Percentiles rank a stretch among this genome's conserved stretches.
These are phyloP conservation scores for Parnassius smintheus DNA, from an alignment of 2,888 invertebrate genomes.

Conservation along the genomic window DNA sequence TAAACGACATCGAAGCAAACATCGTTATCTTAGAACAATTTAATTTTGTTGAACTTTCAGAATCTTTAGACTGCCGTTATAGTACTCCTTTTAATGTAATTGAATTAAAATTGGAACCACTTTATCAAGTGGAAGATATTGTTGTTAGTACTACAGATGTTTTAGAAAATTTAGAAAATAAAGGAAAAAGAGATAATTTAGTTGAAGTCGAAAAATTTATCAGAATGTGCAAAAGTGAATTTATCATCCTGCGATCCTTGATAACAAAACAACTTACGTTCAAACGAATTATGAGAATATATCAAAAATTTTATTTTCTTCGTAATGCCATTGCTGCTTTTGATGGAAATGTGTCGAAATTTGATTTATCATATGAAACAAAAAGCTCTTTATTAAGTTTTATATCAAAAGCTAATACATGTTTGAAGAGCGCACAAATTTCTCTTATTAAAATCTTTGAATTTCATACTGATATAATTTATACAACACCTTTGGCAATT, in stretches of 20 bases:
- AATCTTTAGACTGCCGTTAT: conserved; percentile 51
- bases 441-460: conserved; percentile 52
- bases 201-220: conserved; percentile 57
- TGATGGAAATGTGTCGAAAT: conserved; percentile 42
- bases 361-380: conserved; percentile 47
- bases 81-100: conserved; percentile 48
- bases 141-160: conserved; percentile 53
- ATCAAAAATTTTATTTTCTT: conserved; percentile 59
- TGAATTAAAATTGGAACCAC: conserved; percentile 53
- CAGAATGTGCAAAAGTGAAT: conserved; percentile 56
- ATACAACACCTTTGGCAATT: conserved; percentile 30
- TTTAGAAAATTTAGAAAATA: conserved; percentile 37
- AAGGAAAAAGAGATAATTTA: conserved; percentile 34
- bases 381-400: conserved; percentile 47
- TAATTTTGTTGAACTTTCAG: conserved; percentile 60
- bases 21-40: conserved; percentile 64
- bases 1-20: conserved; percentile 60
- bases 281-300: conserved; percentile 60
- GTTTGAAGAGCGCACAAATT: conserved; percentile 46
- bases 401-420: conserved; percentile 49
- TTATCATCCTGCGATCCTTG: conserved; percentile 54
- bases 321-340: conserved; percentile 50
- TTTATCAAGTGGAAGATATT: conserved; percentile 53
- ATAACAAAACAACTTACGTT: conserved; percentile 53
- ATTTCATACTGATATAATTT: conserved; percentile 50